phyloP scores from a whole-genome alignment of 2,888 invertebrate genomes.

The Lamproptera curius region DNA sequence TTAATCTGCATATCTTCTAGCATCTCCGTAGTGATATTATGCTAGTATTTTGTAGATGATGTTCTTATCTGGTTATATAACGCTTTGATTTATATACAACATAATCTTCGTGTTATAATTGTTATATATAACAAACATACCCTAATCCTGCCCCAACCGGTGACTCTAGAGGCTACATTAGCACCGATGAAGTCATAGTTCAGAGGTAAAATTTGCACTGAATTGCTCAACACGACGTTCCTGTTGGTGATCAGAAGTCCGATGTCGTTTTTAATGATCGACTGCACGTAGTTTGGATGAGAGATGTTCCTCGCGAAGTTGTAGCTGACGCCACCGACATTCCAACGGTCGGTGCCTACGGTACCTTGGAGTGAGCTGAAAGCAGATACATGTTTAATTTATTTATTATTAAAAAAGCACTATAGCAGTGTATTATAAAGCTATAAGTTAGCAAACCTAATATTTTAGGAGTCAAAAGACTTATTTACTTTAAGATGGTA shows the following conservation, averaged over 20 bases:
- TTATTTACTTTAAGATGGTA: too few relatives aligned
- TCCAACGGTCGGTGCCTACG: conserved; percentile 49
- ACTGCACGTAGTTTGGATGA: conserved; percentile 44
- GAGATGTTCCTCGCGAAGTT: conserved; percentile 43
- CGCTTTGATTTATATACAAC: too few relatives aligned
- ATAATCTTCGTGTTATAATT: too few relatives aligned
- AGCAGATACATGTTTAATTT: too few relatives aligned
- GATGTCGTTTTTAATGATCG: conserved; percentile 38
- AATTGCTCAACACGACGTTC: conserved; percentile 22
- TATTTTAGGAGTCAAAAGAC: too few relatives aligned
- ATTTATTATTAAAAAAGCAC: too few relatives aligned
- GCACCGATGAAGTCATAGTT: conserved; percentile 27
- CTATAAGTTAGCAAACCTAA: too few relatives aligned
- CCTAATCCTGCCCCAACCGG: conserved; percentile 37
- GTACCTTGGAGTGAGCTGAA: conserved; percentile 43
- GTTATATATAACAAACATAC: conserved; percentile 31
- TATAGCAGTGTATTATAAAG: too few relatives aligned
- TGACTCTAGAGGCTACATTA: conserved; percentile 29
- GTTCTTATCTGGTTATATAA: too few relatives aligned
- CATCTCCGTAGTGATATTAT: too few relatives aligned
- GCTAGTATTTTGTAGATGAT: too few relatives aligned
- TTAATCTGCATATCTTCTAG: too few relatives aligned
- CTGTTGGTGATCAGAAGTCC: conserved; percentile 30
- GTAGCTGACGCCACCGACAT: conserved; percentile 43
- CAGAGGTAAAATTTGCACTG: conserved; percentile 22